Evolutionary conservation across 2,113 vertebrate species (phyloP), one percentile per base, ranked within the genome.

Genomic region (Procavia capensis): DNA sequence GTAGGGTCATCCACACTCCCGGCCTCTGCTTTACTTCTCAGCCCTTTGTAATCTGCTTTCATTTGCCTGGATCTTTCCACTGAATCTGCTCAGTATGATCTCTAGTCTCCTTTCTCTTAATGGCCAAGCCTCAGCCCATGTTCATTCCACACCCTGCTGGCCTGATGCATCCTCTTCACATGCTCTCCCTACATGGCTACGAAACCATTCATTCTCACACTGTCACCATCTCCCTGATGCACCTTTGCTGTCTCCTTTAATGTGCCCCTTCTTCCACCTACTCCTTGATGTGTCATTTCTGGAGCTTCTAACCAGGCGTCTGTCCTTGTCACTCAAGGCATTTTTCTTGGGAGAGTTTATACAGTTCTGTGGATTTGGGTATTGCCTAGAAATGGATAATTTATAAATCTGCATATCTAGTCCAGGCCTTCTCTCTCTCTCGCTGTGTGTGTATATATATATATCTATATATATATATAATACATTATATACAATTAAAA

Each of bases 361-460:
- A 45, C 9, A 14, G 76, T 43, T 95, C 64, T 9, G 39, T 17
- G 31, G n/a, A 93, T 83, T 61, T 86, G 31, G 22, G 27, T 74
- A 84, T 50, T 74, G 75, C 27, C 45, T 68, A 86, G 6, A 96
- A 85, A 93, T 6, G 7, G 29, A 57, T 66, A 75, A 74, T 43
- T 72, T 17, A 14, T 31, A 80, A 54, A 88, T 36, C 47, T 29
- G 27, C 39, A 43, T 50, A 31, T 43, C 39, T 61, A 45, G 39
- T 88, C 72, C 29, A 54, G 75, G 57, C 57, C 3, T 22, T 45
- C 50, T 36, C 1, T 14, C 47, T 50, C 47, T 54, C 11, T 50
- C 47, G 13, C 11, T 54, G 13, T 54, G 14, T 54, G 11, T 54
- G 2, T 19, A 0, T 57, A 0, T 31, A 1, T 57, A 24, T 10